A percentile compares a stretch with the other conserved stretches of the same genome.
Evolutionary conservation across 1,140 invertebrate species (phyloP).

Genomic region (Pararge aegeria): DNA sequence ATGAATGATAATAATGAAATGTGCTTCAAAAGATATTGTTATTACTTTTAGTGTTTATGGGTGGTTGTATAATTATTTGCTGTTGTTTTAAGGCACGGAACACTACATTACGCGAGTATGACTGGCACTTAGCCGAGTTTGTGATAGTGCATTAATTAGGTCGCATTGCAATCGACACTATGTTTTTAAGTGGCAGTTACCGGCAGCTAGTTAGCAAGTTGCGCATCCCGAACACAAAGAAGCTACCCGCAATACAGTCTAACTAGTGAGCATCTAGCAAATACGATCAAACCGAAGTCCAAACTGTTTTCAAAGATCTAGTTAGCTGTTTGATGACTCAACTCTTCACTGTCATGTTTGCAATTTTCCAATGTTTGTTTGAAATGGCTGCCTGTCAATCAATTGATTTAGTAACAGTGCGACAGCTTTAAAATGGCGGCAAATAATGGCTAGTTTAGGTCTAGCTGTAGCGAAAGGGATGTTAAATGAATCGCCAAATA

Average conservation of each 20-base stretch:
- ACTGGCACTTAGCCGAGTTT: too few relatives aligned
- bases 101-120: too few relatives aligned
- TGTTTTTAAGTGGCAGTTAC: constrained; percentile 45
- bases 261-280: constrained; percentile 63
- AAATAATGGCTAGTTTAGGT: neutral
- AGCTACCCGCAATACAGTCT: constrained; percentile 60
- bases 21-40: too few relatives aligned
- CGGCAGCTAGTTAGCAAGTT: constrained; percentile 73
- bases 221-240: constrained; percentile 67
- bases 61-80: too few relatives aligned
- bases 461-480: neutral
- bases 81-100: too few relatives aligned
- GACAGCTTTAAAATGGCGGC: neutral
- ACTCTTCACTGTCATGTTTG: constrained; percentile 48
- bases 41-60: too few relatives aligned
- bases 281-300: constrained; percentile 67
- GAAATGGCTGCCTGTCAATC: constrained; percentile 14
- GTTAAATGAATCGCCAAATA: too few relatives aligned
- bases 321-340: constrained; percentile 58
- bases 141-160: constrained; percentile 15
- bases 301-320: constrained; percentile 72
- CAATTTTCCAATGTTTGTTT: constrained; percentile 15
- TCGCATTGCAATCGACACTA: constrained; percentile 8
- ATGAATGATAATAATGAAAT: too few relatives aligned
- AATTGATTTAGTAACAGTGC: constrained; percentile 3